Conservation (phyloP, 1,140 invertebrate species). For the Whitmania pigra region DNA sequence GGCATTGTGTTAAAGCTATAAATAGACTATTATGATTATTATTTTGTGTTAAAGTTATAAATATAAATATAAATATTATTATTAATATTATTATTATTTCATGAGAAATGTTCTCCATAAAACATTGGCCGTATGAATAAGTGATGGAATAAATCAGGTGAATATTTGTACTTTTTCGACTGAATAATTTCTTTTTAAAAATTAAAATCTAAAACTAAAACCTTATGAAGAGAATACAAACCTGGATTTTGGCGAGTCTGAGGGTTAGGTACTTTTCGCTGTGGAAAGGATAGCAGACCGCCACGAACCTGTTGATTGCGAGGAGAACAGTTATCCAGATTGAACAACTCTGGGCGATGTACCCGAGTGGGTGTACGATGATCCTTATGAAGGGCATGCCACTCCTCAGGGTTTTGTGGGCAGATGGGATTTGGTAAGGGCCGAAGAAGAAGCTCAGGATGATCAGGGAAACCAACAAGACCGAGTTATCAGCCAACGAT, state of each 20-base stretch:
- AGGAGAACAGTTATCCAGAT: slow-evolving; percentile 25
- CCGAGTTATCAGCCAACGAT: slow-evolving; percentile 22
- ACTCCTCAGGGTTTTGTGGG: neutral
- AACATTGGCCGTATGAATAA: too few relatives aligned
- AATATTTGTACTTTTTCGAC: too few relatives aligned
- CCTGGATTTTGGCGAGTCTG: slow-evolving; percentile 21
- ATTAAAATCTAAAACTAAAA: neutral
- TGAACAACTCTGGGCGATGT: slow-evolving; percentile 18
- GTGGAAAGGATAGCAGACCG: slow-evolving; percentile 22
- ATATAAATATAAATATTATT: too few relatives aligned
- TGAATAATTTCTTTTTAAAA: neutral
- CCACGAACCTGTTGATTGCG: slow-evolving; percentile 22
- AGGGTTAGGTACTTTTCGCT: slow-evolving; percentile 16
- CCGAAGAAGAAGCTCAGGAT: slow-evolving; percentile 14
- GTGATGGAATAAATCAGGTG: too few relatives aligned
- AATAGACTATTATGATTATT: too few relatives aligned
- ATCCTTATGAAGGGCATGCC: slow-evolving; percentile 13
- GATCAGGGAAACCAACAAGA: slow-evolving; percentile 16
- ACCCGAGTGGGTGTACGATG: slow-evolving; percentile 17
- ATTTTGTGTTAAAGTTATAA: too few relatives aligned
- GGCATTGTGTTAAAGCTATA: too few relatives aligned
- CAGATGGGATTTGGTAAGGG: neutral
- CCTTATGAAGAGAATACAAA: neutral
- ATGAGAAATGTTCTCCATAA: too few relatives aligned
- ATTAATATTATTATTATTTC: too few relatives aligned